A percentile compares a stretch with the other conserved stretches of the same genome.
phyloP scores from a whole-genome alignment of 1,140 invertebrate genomes.

The Babylonia areolata region DNA sequence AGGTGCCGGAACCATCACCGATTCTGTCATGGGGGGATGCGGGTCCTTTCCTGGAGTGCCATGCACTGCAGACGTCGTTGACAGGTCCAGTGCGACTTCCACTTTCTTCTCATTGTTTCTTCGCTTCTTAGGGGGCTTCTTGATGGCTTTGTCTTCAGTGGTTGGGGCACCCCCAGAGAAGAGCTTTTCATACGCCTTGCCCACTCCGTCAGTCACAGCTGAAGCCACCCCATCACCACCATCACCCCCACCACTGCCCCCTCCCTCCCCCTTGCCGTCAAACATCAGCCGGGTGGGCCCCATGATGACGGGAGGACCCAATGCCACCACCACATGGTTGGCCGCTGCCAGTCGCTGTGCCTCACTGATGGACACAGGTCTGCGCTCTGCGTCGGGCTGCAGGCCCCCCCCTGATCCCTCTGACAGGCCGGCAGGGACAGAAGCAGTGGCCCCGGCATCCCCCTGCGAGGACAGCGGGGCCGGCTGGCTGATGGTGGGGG shows the following conservation, averaged over 20 bases:
- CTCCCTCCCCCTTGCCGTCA: constrained; percentile 20
- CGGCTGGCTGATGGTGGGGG: not conserved
- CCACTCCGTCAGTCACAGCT: not conserved
- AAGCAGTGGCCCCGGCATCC: not conserved
- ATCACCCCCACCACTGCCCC: not conserved
- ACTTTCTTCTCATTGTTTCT: constrained; percentile 33
- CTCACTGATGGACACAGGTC: constrained; percentile 22
- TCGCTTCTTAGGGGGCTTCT: constrained; percentile 44
- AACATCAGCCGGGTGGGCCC: constrained; percentile 22
- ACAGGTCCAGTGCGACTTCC: constrained; percentile 25
- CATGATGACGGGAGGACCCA: constrained; percentile 29
- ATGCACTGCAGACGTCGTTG: not conserved
- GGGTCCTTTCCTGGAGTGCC: not conserved
- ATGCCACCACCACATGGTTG: constrained; percentile 36
- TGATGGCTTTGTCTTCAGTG: constrained; percentile 7
- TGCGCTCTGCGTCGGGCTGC: not conserved
- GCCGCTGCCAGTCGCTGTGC: constrained; percentile 24
- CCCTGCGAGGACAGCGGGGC: not conserved
- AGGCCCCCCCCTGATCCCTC: not conserved
- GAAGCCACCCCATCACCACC: not conserved
- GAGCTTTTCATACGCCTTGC: not conserved
- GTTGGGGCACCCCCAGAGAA: not conserved
- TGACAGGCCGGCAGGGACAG: not conserved
- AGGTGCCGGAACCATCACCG: not conserved
- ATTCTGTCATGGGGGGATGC: not conserved